Evolutionary conservation across 2,888 invertebrate species (phyloP), one percentile per base, ranked within the genome.

Genomic region (Caenorhabditis macrosperma): DNA sequence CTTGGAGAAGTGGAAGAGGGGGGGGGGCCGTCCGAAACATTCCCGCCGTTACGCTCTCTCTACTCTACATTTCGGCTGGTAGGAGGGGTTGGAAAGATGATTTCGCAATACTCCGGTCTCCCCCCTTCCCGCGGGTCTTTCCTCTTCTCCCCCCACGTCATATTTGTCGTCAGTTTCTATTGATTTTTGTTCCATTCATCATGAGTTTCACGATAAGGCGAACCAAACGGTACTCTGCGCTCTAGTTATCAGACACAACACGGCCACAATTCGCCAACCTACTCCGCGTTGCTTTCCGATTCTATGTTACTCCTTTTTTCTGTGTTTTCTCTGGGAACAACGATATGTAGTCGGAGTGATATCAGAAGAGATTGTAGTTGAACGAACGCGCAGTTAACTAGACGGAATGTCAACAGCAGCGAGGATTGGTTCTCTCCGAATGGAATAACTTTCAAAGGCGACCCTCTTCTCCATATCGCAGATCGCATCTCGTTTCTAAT

Each of bases 101-200:
- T 74, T 74, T 74, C 74, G 74, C 74, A 74, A 74, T 63, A 30
- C 52, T 17, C 24, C 24, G 15, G 41, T 33, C 54, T 63, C 17
- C 35, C 20, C 30, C 35, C 48, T 38, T 72, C 46, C 57, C 46
- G 64, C 64, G 30, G 54, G 44, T 22, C 46, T 63, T 52, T n/a
- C 41, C 46, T 33, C 52, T 17, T 22, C n/a, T n/a, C n/a, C 22
- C 74, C 64, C 46, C 72, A 72, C 72, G 64, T 74, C 74, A 74
- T 74, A 57, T 74, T 74, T 64, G 59, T 52, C 64, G 64, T 30
- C 64, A 50, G 59, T 74, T 74, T 48, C 35, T 74, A 74, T 74
- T 64, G 74, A 74, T 74, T 74, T 74, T 64, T 59, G 64, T 74
- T 74, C 64, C 59, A 74, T 74, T 74, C 64, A 74, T 66, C 74